Percentiles rank a stretch among this genome's conserved stretches.
Conservation (phyloP, 1,140 invertebrate genomes). For the Platyscapa corneri region DNA sequence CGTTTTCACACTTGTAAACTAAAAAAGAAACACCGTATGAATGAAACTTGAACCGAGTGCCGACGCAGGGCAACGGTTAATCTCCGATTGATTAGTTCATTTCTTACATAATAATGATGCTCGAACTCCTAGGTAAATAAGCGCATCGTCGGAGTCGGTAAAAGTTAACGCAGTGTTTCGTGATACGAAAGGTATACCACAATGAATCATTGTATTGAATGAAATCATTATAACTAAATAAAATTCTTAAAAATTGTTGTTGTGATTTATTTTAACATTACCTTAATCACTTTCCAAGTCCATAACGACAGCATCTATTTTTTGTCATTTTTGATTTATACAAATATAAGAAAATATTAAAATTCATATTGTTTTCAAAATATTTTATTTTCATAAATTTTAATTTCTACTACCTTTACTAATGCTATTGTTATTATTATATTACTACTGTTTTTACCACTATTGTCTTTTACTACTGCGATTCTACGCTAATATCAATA, state of each 20-base stretch:
- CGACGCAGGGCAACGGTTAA: constrained; percentile 42
- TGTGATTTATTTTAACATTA: constrained; percentile 20
- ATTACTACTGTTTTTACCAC: no score
- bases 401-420: no score
- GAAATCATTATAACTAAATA: constrained; percentile 74
- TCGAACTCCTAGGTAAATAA: constrained; percentile 13
- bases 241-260: constrained; percentile 68
- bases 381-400: no score
- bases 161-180: constrained; percentile 64
- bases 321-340: background rate
- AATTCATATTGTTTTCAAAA: no score
- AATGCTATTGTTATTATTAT: no score
- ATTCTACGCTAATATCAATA: no score
- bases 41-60: constrained; percentile 40
- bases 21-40: constrained; percentile 21
- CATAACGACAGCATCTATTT: background rate
- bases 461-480: no score
- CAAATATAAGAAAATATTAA: no score
- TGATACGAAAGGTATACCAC: constrained; percentile 71
- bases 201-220: constrained; percentile 73
- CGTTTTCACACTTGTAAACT: constrained; percentile 51
- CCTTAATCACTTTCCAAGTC: background rate
- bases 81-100: constrained; percentile 47
- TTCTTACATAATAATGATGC: constrained; percentile 20
- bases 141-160: constrained; percentile 53